Base-by-base conservation (phyloP, 2,113 vertebrate species). In the Amia ocellicauda region DNA sequence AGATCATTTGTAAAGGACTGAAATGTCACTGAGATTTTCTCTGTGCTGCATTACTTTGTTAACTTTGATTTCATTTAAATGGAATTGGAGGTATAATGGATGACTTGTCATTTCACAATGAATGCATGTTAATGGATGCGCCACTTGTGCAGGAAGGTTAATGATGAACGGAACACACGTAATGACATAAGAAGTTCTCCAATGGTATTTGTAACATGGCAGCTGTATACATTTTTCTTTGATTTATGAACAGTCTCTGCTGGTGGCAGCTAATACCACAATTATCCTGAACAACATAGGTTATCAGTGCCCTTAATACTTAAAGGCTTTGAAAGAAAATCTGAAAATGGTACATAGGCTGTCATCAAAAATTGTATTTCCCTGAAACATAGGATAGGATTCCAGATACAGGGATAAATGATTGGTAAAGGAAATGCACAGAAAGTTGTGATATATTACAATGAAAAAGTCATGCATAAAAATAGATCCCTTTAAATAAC, bases 1-100 rank as follows among this genome's bases (percentile, higher is more conserved):
- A 60, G 4, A 61, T 79, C 41, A 60, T 78, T 78, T 76, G 28
- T 47, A 78, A 23, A 74, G 54, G 69, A 73, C 20, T 50, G 17
- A 50, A 17, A 36, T 36, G 31, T 36, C 3, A 16, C 43, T 1
- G 51, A 53, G 51, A 53, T 3, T 53, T 53, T 53, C 20, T 23
- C 4, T 14, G 14, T 16, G 24, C 20, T 14, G 23, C 51, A 23
- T 53, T 53, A 11, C 20, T 23, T 5, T 53, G 51, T 14, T 53
- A 4, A 22, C 51, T 2, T 53, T 53, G 51, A 53, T 2, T 53
- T 20, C 20, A 53, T 16, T 23, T 23, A 22, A 23, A 23, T 53
- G 51, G 51, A 53, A 22, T 53, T 26, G 20, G 43, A 16, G n/a
- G 51, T 53, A 53, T 53, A 53, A 53, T 53, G 2, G 51, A 53